A percentile compares a stretch with the other conserved stretches of the same genome.
Conservation (phyloP, 2,113 vertebrate species). For the Calidris pygmaea region DNA sequence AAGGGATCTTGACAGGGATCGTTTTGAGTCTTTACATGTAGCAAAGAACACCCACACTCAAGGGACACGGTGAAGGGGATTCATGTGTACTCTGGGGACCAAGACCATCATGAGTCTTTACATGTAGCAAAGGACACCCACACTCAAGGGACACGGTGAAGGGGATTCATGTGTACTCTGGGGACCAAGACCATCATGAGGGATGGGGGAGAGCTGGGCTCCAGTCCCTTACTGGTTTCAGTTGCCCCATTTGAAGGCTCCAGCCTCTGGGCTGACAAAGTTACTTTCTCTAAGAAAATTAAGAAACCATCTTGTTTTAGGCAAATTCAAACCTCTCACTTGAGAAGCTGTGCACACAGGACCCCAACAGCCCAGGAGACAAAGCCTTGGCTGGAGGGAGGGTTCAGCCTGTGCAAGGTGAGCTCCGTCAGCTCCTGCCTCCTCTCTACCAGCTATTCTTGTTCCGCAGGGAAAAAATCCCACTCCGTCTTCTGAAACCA, state of each 20-base stretch:
- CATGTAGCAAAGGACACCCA: not conserved
- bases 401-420: not conserved
- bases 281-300: not conserved
- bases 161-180: not conserved
- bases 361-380: not conserved
- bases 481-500: not conserved
- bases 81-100: not conserved
- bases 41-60: not conserved
- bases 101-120: not conserved
- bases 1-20: not conserved
- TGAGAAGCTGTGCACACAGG: not conserved
- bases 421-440: not conserved
- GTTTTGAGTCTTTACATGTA: not conserved
- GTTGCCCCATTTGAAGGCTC: accelerated
- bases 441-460: not conserved
- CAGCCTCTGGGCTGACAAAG: not conserved
- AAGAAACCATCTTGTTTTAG: not conserved
- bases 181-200: not conserved
- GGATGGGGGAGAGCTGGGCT: not conserved
- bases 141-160: too few relatives aligned
- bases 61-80: not conserved
- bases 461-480: not conserved
- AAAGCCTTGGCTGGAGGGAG: not conserved
- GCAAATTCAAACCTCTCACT: not conserved
- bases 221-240: not conserved